Conservation (phyloP, 2,113 vertebrate species). For the Xiphias gladius region DNA sequence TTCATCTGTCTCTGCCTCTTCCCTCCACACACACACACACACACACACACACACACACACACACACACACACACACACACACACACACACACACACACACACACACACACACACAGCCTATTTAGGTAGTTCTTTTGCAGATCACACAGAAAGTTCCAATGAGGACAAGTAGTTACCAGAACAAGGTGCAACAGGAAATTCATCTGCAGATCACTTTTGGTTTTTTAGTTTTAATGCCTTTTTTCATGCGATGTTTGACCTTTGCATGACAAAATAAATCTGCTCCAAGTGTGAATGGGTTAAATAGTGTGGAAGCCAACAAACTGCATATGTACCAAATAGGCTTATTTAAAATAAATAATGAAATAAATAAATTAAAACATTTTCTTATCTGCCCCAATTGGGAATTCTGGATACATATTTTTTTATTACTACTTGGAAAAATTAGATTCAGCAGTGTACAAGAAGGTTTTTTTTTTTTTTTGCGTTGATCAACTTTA, state of each 20-base stretch:
- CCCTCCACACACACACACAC: slow-evolving; percentile 3
- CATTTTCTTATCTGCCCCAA: background rate
- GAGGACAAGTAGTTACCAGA: background rate
- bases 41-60: background rate
- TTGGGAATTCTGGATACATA: background rate
- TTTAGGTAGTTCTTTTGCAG: slow-evolving; percentile 8
- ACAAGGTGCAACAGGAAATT: background rate
- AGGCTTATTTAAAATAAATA: background rate
- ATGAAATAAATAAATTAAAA: background rate
- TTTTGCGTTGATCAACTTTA: too few species aligned
- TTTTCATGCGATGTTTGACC: background rate
- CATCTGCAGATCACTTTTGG: background rate
- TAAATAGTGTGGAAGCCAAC: background rate
- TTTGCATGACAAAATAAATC: background rate
- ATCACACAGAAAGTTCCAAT: background rate
- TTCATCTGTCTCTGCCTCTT: slow-evolving; percentile 23
- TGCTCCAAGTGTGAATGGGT: background rate
- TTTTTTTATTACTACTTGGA: too few species aligned
- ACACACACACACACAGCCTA: background rate
- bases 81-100: background rate
- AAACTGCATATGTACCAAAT: background rate
- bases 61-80: background rate
- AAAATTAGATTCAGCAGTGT: too few species aligned
- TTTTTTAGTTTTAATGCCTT: background rate
- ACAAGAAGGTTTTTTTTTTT: background rate